Base-by-base conservation (phyloP, 2,113 vertebrate species). In the Phainopepla nitens region DNA sequence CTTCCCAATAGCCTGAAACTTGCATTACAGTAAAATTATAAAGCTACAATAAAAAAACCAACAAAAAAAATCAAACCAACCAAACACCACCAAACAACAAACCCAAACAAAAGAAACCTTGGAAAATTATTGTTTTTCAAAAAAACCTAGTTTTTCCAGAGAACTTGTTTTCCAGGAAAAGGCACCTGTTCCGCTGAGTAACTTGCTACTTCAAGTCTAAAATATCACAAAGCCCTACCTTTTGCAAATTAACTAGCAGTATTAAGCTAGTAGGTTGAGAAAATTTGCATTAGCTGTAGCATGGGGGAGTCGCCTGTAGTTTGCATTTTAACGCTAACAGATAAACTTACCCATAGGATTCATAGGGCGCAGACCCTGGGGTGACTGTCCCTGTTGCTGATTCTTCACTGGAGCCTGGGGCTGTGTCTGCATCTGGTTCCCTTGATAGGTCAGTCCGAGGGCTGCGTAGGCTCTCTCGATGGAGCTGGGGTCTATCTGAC, bases 381-480 rank as follows among this genome's bases (percentile, higher is more conserved):
- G 96, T 41, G 98, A 98, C 93, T 98, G 98, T 89, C 98, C 98
- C 70, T 97, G 97, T 25, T 97, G 98, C 80, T 98, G 98, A 88
- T 65, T 98, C 96, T 98, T 98, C 53, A 98, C 98, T 96, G 98
- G 98, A 62, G 98, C 96, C 96, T 99, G 99, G 19, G 98, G 89
- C 92, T 99, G 99, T 4, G 98, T 98, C n/a, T 98, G 98, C 94
- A 99, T 98, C 98, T 99, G 99, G 96, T 98, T 99, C 69, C 99
- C 99, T 97, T 99, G 99, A 97, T 99, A 99, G 54, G 99, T 99
- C 57, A 99, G 98, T 64, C 99, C 99, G 1, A 99, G 98, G 17
- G 99, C 99, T 49, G 99, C 99, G 2, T 99, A 99, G 45, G 99
- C 99, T 91, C 99, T 98, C 97, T 99, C 99, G 65, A 99, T 99